Percentiles rank a stretch among this genome's conserved stretches.
These are phyloP conservation scores for Etheostoma perlongum DNA, from an alignment of 2,797 vertebrate genomes.

Conservation along the genomic window DNA sequence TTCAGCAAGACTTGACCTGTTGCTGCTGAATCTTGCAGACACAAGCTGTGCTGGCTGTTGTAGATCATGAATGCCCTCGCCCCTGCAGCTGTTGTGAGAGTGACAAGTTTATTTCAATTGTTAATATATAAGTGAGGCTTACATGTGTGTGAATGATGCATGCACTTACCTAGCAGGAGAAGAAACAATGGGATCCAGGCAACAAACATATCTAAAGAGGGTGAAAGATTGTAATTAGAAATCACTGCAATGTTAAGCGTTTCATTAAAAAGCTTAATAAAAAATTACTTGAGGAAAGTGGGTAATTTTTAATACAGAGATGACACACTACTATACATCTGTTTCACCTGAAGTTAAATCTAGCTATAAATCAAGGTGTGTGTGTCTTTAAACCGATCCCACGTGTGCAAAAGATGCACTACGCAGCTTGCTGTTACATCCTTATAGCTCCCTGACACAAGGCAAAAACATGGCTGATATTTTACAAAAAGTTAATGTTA, in stretches of 20 bases:
- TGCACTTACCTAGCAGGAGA: conserved; percentile 83
- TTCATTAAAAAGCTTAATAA: background rate
- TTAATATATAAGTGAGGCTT: background rate
- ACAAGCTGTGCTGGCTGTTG: conserved; percentile 70
- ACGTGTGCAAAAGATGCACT: too few species aligned
- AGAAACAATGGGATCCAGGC: conserved; percentile 79
- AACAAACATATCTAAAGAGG: conserved; percentile 75
- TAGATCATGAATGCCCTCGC: conserved; percentile 77
- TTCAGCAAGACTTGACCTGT: conserved; percentile 60
- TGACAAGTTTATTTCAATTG: conserved; percentile 1
- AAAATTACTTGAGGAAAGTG: too few species aligned
- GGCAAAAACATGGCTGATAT: too few species aligned
- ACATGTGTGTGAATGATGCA: background rate
- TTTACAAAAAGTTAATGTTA: too few species aligned
- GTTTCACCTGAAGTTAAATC: too few species aligned
- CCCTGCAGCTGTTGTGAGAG: conserved; percentile 57
- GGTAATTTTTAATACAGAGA: too few species aligned
- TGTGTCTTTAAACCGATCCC: too few species aligned
- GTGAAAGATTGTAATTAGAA: conserved; percentile 2
- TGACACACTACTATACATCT: too few species aligned
- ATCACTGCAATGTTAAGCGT: background rate
- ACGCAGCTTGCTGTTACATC: too few species aligned
- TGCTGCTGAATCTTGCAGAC: conserved; percentile 73
- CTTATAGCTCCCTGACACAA: too few species aligned
- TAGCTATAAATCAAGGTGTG: too few species aligned